These are phyloP conservation scores for Capromys pilorides DNA, from an alignment of 2,797 vertebrate species.

Conservation along the genomic window DNA sequence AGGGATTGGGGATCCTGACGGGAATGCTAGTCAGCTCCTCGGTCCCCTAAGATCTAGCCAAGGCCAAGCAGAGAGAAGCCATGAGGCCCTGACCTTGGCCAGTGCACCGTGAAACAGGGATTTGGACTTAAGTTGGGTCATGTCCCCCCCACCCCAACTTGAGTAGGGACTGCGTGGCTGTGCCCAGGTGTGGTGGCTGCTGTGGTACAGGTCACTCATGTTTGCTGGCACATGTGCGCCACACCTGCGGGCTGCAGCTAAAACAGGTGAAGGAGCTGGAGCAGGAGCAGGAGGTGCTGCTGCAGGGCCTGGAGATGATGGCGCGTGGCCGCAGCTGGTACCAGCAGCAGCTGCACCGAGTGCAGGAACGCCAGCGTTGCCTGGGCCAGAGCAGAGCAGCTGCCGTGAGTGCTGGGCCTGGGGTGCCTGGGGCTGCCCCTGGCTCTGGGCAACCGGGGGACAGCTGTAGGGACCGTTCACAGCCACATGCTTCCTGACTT, in stretches of 20 bases:
- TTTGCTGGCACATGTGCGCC: neutral
- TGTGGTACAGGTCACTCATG: no score
- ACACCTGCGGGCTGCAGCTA: constrained; percentile 84
- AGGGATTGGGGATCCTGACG: neutral
- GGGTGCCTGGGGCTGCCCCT: neutral
- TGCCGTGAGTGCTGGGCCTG: constrained; percentile 82
- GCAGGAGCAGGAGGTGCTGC: constrained; percentile 94
- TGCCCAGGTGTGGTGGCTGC: neutral
- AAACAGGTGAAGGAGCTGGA: constrained; percentile 96
- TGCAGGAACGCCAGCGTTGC: constrained; percentile 92
- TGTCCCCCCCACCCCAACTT: neutral
- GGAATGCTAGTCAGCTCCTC: neutral
- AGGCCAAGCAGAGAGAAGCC: neutral
- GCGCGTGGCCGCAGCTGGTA: constrained; percentile 93
- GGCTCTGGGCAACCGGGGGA: neutral
- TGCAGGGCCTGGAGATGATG: constrained; percentile 94
- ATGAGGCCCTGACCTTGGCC: neutral
- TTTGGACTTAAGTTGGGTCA: no score
- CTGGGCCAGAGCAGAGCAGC: constrained; percentile 87
- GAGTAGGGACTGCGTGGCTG: no score
- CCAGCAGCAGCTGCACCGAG: constrained; percentile 92
- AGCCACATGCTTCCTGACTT: neutral
- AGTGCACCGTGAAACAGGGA: no score
- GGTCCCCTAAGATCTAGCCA: neutral
- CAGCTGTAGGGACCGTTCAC: neutral